A percentile compares a stretch with the other conserved stretches of the same genome.
Conservation (phyloP, 23 tunicate genomes). For the Oikopleura vanhoeffeni region DNA sequence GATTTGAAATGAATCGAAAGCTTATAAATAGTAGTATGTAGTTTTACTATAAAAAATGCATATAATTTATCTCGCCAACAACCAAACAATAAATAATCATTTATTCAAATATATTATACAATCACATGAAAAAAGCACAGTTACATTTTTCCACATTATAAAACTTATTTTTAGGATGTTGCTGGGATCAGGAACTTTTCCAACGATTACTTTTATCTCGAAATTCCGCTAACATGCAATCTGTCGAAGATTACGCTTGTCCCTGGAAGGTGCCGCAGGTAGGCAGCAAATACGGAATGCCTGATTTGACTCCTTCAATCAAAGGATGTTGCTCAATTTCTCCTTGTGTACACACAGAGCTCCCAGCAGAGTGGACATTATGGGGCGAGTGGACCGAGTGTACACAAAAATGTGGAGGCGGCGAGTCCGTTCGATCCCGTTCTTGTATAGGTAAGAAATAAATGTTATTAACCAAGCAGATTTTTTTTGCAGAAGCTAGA, state of each 20-base stretch:
- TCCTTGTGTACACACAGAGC: conserved; percentile 5
- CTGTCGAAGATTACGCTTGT: neutral
- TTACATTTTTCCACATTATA: too few species aligned
- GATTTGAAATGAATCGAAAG: too few species aligned
- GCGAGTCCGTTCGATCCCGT: neutral
- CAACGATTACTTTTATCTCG: neutral
- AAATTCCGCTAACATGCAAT: neutral
- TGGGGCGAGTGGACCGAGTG: conserved; percentile 12
- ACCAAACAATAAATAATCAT: too few species aligned
- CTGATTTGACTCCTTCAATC: neutral
- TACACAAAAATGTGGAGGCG: neutral
- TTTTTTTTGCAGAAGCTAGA: too few species aligned
- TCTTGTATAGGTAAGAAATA: too few species aligned
- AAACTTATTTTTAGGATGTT: too few species aligned
- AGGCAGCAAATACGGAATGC: neutral
- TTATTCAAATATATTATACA: too few species aligned
- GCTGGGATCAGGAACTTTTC: neutral
- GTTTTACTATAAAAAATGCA: too few species aligned
- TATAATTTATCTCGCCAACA: too few species aligned
- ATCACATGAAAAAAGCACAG: too few species aligned
- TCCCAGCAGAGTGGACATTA: conserved; percentile 10
- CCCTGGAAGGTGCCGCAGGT: neutral
- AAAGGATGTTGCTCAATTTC: neutral
- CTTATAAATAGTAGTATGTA: too few species aligned
- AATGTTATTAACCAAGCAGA: too few species aligned